Conservation (phyloP, 2,888 invertebrate species). For the Tetragnatha montana region DNA sequence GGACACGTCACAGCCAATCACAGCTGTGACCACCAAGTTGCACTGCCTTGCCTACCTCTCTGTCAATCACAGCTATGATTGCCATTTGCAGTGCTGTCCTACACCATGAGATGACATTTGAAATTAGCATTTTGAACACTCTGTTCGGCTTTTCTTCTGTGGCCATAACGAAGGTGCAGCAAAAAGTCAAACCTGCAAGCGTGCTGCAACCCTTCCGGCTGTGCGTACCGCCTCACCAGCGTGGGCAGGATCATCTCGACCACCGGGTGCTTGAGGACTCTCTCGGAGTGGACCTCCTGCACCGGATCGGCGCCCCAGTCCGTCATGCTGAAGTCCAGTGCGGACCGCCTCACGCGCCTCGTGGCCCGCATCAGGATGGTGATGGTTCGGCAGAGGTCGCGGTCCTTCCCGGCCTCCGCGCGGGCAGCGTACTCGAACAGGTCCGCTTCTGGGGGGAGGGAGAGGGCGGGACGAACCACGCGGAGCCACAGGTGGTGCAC, state of each 20-base stretch:
- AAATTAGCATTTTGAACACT: too few relatives aligned
- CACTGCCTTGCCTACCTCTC: too few relatives aligned
- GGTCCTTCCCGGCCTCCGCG: not conserved
- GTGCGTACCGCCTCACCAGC: conserved; percentile 19
- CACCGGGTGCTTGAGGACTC: not conserved
- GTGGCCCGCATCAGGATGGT: conserved; percentile 35
- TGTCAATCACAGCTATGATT: too few relatives aligned
- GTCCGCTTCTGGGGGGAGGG: not conserved
- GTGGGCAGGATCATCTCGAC: conserved; percentile 35
- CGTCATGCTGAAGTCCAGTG: conserved; percentile 14
- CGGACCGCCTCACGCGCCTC: not conserved
- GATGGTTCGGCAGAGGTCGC: conserved; percentile 36
- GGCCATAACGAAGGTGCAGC: too few relatives aligned
- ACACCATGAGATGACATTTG: too few relatives aligned
- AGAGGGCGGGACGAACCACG: conserved; percentile 18
- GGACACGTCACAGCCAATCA: too few relatives aligned
- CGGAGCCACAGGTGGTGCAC: conserved; percentile 34
- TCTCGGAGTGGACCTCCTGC: not conserved
- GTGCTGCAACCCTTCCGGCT: conserved; percentile 35
- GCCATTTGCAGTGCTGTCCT: too few relatives aligned
- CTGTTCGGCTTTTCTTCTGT: too few relatives aligned
- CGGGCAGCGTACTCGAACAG: not conserved
- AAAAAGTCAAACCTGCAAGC: conserved; percentile 51
- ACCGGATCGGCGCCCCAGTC: not conserved
- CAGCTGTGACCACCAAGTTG: too few relatives aligned